Percentiles rank a stretch among this genome's conserved stretches.
These are phyloP conservation scores for Hanleya hanleyi DNA, from an alignment of 2,888 invertebrate species.

Conservation along the genomic window DNA sequence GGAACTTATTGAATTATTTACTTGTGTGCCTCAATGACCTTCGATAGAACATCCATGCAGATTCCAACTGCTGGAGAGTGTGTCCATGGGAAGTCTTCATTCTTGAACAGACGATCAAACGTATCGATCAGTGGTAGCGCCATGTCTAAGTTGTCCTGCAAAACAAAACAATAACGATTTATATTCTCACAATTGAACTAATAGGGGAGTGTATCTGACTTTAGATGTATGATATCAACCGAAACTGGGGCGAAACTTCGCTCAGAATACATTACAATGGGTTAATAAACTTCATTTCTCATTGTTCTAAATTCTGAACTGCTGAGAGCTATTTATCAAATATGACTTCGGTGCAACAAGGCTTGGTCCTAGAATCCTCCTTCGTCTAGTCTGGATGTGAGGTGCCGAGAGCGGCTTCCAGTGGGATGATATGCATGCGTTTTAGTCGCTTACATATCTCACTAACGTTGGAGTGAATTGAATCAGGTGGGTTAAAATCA, in stretches of 20 bases:
- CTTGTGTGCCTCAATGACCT: background rate
- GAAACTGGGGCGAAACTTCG: too few relatives aligned
- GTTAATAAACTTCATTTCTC: background rate
- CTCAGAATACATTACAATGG: background rate
- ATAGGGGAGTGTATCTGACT: background rate
- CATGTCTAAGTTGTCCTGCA: background rate
- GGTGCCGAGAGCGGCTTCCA: too few relatives aligned
- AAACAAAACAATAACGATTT: background rate
- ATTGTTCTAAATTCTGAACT: background rate
- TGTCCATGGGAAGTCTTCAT: conserved; percentile 1
- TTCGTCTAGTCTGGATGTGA: too few relatives aligned
- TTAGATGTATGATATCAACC: too few relatives aligned
- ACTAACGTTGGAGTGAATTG: too few relatives aligned
- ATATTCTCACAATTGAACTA: background rate
- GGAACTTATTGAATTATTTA: too few relatives aligned
- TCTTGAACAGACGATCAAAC: background rate
- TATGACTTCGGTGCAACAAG: too few relatives aligned
- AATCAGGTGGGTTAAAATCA: too few relatives aligned
- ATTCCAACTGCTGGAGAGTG: background rate
- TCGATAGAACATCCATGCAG: background rate
- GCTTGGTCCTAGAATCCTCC: too few relatives aligned
- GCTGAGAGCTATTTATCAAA: too few relatives aligned
- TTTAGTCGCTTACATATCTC: too few relatives aligned
- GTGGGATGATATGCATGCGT: too few relatives aligned
- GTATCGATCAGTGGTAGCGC: background rate